Evolutionary conservation across 1,140 invertebrate genomes (phyloP).

Genomic region (Cotesia vestalis): DNA sequence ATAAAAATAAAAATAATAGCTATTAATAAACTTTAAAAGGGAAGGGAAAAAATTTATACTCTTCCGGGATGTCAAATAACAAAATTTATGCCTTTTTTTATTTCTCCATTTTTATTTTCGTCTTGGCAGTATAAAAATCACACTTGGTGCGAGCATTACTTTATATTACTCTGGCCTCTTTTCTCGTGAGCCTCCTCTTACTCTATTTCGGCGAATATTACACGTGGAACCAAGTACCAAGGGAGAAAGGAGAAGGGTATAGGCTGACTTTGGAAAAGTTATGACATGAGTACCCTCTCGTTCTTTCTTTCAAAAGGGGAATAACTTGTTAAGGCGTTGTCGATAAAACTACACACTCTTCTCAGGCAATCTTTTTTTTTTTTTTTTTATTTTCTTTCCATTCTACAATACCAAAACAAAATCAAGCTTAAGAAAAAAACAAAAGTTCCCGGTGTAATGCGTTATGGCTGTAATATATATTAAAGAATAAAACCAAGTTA

Average conservation of each 20-base stretch:
- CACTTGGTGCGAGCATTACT: constrained; percentile 25
- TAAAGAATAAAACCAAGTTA: background rate
- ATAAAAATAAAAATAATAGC: constrained; percentile 10
- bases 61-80: background rate
- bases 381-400: background rate
- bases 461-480: too few relatives aligned
- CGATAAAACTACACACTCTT: constrained; percentile 17
- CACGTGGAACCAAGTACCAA: constrained; percentile 35
- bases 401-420: background rate
- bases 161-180: constrained; percentile 38
- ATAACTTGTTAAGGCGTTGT: constrained; percentile 3
- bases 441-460: too few relatives aligned
- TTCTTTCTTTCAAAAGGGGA: constrained; percentile 32
- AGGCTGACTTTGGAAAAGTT: constrained; percentile 36
- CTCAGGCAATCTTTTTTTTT: constrained; percentile 9
- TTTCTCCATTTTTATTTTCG: constrained; percentile 13
- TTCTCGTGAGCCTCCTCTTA: constrained; percentile 8
- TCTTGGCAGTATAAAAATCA: constrained; percentile 32
- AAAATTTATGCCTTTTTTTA: constrained; percentile 2
- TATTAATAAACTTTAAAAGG: constrained; percentile 2
- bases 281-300: constrained; percentile 34
- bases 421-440: too few relatives aligned
- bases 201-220: constrained; percentile 35
- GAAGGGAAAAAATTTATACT: background rate
- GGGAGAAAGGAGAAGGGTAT: constrained; percentile 18